Base-by-base conservation (phyloP, 2,888 invertebrate genomes). In the Nemotelus nigrinus region DNA sequence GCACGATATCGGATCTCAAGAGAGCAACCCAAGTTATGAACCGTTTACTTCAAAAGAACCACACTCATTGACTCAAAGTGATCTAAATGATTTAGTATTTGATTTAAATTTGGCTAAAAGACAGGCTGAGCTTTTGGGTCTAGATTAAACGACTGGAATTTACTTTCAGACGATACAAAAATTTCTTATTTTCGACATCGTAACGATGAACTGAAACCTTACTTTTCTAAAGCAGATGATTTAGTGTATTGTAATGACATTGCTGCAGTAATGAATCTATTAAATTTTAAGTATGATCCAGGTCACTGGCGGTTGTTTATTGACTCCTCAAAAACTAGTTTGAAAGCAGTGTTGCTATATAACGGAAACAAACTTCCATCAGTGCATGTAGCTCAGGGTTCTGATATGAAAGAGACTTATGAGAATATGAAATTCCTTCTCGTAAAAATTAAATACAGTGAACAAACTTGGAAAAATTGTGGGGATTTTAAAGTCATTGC, bases 341-440 rank as follows among this genome's bases (percentile, higher is more conserved):
- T 77, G 41, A 77, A 70, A 77, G 77, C 77, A 41, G 70, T 77
- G 7, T 67, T 76, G 57, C n/a, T 70, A 25, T 70, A 70, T 58
- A 67, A 77, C 39, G 60, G 70, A 47, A 77, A 55, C 58, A 67
- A 68, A 60, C 58, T 41, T 70, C 60, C 70, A 43, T 65, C 76
- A 58, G 25, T 77, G 4, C 63, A 25, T 2, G 70, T 70, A 10
- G 45, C 53, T 10, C 50, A 76, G 55, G 67, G 57, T 2, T 45
- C 55, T 45, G 45, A 76, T 76, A 57, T 76, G 44, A 68, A 68
- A 68, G 76, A 76, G 60, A 8, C 57, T 45, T 76, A 76, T 41
- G 76, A 64, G 25, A 64, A 43, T n/a, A 64, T 64, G 64, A 64
- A 43, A 64, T 64, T 64, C n/a, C 43, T 64, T 64, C 44, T 64